Conservation (phyloP, 2,797 vertebrate genomes). For the Poliocrania exsul region DNA sequence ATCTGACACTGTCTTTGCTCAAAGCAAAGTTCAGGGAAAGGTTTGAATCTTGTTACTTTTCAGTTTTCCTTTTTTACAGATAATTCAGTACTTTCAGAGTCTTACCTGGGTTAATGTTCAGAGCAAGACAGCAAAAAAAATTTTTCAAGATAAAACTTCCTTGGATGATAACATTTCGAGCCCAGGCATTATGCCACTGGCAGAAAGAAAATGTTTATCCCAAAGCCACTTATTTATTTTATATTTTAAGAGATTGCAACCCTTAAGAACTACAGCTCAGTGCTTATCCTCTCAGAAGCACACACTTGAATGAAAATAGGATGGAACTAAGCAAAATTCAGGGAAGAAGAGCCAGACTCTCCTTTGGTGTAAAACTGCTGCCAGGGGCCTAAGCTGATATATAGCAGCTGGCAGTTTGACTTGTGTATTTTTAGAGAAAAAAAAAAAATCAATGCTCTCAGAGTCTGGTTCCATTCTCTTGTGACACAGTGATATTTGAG, state of each 20-base stretch:
- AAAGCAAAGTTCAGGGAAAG: neutral
- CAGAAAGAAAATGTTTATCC: conserved; percentile 59
- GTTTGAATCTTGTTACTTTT: neutral
- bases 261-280: conserved; percentile 7
- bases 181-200: neutral
- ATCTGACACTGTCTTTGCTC: neutral
- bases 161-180: conserved; percentile 40
- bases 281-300: conserved; percentile 31
- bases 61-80: neutral
- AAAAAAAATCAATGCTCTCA: neutral
- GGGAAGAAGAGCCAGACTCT: neutral
- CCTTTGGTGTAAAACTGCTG: neutral
- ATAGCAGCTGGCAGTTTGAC: neutral
- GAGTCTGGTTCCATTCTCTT: neutral
- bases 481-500: neutral
- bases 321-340: neutral
- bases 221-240: conserved; percentile 49
- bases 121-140: neutral
- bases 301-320: conserved; percentile 43
- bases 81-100: neutral
- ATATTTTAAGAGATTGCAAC: conserved; percentile 44
- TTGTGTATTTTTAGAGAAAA: neutral
- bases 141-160: conserved; percentile 38
- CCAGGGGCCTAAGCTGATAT: neutral
- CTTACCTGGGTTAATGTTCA: neutral